Evolutionary conservation across 92 coral and sea anemone genomes (phyloP).

Genomic region (Porites evermanni): DNA sequence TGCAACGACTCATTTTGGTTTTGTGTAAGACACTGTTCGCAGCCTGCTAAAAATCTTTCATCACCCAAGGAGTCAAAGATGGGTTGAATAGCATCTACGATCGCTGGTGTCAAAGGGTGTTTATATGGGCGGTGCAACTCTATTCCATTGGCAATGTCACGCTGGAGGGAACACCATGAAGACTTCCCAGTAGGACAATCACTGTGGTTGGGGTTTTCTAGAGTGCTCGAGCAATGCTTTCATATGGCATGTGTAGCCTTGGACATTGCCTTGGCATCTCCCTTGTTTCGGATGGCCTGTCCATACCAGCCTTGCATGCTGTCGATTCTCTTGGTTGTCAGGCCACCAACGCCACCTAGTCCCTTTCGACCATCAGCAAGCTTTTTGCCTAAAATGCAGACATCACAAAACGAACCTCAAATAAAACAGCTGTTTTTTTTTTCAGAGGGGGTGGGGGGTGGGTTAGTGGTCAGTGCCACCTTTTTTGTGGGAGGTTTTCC

Average conservation of each 20-base stretch:
- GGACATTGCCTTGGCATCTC: constrained; percentile 66
- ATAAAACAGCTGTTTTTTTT: too few species aligned
- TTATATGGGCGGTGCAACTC: constrained; percentile 34
- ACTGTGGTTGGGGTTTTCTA: constrained; percentile 50
- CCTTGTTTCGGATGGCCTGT: constrained; percentile 65
- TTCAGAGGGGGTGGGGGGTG: too few species aligned
- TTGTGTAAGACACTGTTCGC: constrained; percentile 60
- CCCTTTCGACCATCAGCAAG: constrained; percentile 53
- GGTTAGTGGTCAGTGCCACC: too few species aligned
- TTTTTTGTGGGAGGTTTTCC: too few species aligned
- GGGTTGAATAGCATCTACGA: constrained; percentile 39
- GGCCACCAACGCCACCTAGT: constrained; percentile 54
- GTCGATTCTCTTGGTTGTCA: constrained; percentile 52
- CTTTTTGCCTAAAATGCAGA: constrained; percentile 43
- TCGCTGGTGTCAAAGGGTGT: background rate
- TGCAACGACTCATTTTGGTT: constrained; percentile 56
- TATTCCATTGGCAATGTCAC: constrained; percentile 30
- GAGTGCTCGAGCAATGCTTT: constrained; percentile 60
- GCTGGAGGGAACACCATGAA: constrained; percentile 52
- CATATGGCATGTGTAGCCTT: constrained; percentile 70
- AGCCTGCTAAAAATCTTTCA: constrained; percentile 61
- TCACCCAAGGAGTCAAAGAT: constrained; percentile 47
- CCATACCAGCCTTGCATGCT: constrained; percentile 75
- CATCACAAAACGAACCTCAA: too few species aligned
- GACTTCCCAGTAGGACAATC: constrained; percentile 43